phyloP scores from a whole-genome alignment of 2,888 invertebrate genomes.

The Latrodectus elegans region DNA sequence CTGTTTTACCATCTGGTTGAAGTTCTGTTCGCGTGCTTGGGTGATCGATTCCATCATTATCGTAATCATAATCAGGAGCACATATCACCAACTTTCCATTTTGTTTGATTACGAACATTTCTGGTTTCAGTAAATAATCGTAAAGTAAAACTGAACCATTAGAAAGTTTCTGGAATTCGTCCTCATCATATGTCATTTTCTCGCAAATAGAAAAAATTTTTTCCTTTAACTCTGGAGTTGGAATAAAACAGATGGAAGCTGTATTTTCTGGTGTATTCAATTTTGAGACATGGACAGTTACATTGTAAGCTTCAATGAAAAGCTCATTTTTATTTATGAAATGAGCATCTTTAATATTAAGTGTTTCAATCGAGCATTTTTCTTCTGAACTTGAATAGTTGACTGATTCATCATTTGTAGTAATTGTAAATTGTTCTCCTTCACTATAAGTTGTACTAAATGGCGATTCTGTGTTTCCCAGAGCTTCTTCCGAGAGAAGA shows the following conservation, averaged over 20 bases:
- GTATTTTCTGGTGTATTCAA: neutral
- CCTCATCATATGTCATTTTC: conserved; percentile 7
- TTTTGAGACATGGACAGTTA: neutral
- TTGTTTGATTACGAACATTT: conserved; percentile 1
- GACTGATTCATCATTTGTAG: too few relatives aligned
- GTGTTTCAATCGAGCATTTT: neutral
- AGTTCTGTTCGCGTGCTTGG: neutral
- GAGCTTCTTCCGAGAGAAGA: too few relatives aligned
- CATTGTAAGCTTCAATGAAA: neutral
- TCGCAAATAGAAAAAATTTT: neutral
- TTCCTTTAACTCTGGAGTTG: conserved; percentile 3
- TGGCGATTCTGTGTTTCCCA: too few relatives aligned
- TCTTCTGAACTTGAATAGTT: too few relatives aligned
- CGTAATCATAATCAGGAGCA: neutral
- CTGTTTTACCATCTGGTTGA: too few relatives aligned
- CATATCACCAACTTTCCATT: conserved; percentile 4
- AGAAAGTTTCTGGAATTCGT: conserved; percentile 2
- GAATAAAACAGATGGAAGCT: conserved; percentile 7
- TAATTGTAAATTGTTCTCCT: too few relatives aligned
- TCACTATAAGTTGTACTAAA: too few relatives aligned
- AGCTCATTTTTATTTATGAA: neutral
- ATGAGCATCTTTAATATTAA: neutral
- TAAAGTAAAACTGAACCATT: conserved; percentile 15
- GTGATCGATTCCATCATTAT: neutral
- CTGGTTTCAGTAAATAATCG: conserved; percentile 6